Evolutionary conservation across 2,113 vertebrate genomes (phyloP).

Genomic region (Pionites leucogaster): DNA sequence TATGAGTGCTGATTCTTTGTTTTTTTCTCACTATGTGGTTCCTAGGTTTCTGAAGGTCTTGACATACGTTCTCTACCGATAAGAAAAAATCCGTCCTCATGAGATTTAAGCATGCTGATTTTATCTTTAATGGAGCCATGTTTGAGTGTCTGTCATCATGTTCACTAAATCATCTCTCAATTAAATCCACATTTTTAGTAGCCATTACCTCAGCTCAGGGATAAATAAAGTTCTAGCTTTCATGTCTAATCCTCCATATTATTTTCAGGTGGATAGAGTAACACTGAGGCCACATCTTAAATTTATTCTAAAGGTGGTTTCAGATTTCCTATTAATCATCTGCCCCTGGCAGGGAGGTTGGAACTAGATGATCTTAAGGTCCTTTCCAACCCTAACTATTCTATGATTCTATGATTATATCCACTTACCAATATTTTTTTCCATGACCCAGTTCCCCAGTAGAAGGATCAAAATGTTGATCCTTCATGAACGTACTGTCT

Average conservation of each 20-base stretch:
- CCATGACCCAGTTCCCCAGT: background rate
- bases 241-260: conserved; percentile 50
- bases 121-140: conserved; percentile 41
- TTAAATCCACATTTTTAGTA: conserved; percentile 53
- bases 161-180: conserved; percentile 53
- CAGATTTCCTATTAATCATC: conserved; percentile 34
- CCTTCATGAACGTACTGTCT: background rate
- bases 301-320: conserved; percentile 43
- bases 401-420: background rate
- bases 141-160: conserved; percentile 21
- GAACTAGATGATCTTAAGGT: too few relatives aligned
- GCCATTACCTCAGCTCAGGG: conserved; percentile 51
- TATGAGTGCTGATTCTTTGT: conserved; percentile 9
- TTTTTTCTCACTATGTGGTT: conserved; percentile 48
- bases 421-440: conserved; percentile 1
- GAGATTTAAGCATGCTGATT: conserved; percentile 44
- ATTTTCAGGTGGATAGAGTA: conserved; percentile 46
- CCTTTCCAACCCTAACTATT: too few relatives aligned
- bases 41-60: conserved; percentile 53
- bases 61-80: conserved; percentile 49
- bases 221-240: conserved; percentile 48
- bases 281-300: background rate
- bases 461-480: background rate
- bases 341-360: too few relatives aligned
- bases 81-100: conserved; percentile 29